Evolutionary conservation across 2,113 vertebrate species (phyloP).

Genomic region (Isichthys henryi): DNA sequence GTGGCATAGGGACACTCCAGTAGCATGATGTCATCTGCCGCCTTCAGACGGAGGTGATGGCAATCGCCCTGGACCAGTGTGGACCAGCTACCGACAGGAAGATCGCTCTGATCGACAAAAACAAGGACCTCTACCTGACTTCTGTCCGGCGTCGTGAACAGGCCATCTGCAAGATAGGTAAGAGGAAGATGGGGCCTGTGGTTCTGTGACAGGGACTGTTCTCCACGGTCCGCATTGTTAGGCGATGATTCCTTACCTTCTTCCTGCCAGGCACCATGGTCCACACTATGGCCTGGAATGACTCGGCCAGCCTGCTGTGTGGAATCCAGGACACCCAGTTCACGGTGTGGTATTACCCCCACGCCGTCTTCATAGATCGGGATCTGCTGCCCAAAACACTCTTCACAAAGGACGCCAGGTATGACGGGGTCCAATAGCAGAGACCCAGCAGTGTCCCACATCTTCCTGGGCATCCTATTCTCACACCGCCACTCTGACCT

Average conservation of each 20-base stretch:
- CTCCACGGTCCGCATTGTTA: not conserved
- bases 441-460: not conserved
- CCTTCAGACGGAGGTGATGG: conserved; percentile 79
- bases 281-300: conserved; percentile 85
- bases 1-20: not conserved
- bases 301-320: conserved; percentile 81
- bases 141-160: conserved; percentile 78
- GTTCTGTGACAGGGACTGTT: not conserved
- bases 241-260: not conserved
- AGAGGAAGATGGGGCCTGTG: conserved; percentile 30
- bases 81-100: conserved; percentile 80
- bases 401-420: conserved; percentile 81
- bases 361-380: conserved; percentile 79
- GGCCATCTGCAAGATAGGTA: conserved; percentile 86
- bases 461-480: not conserved
- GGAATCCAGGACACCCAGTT: conserved; percentile 80
- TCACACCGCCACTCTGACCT: not conserved
- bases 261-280: conserved; percentile 77
- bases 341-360: conserved; percentile 88
- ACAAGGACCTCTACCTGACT: conserved; percentile 85
- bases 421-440: conserved; percentile 16
- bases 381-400: conserved; percentile 83
- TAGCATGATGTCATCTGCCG: not conserved
- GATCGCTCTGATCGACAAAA: conserved; percentile 91
- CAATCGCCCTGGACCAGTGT: conserved; percentile 86